Evolutionary conservation across 2,888 invertebrate genomes (phyloP).

Genomic region (Nasonovia ribisnigri): DNA sequence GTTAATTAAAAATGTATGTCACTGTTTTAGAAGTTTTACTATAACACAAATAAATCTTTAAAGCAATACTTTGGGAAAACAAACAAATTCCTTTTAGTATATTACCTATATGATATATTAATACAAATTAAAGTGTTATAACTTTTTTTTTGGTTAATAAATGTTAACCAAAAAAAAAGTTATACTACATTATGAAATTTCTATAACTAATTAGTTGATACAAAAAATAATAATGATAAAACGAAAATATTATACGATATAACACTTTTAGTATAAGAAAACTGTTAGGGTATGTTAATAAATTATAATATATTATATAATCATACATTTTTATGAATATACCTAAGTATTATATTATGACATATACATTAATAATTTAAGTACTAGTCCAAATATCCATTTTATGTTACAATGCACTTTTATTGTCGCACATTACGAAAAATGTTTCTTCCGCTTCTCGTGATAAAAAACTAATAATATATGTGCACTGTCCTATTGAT

Average conservation of each 20-base stretch:
- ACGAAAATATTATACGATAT: background rate
- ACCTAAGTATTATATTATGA: background rate
- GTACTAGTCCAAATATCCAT: conserved; percentile 18
- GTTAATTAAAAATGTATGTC: background rate
- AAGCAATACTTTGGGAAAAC: background rate
- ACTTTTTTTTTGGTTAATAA: too few species aligned
- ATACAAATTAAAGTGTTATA: background rate
- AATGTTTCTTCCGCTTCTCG: background rate
- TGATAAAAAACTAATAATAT: background rate
- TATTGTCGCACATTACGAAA: background rate
- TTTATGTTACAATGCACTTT: conserved; percentile 38
- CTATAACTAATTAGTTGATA: background rate
- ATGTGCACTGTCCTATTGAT: conserved; percentile 44
- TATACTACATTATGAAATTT: background rate
- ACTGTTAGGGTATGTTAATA: background rate
- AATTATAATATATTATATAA: background rate
- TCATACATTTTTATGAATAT: background rate
- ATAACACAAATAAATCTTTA: background rate
- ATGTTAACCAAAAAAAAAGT: background rate
- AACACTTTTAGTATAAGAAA: background rate
- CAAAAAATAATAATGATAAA: background rate
- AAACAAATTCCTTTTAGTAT: background rate
- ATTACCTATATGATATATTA: background rate
- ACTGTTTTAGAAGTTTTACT: background rate
- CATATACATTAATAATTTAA: background rate